phyloP scores from a whole-genome alignment of 2,888 invertebrate genomes.

The Xestia rhomboidea region DNA sequence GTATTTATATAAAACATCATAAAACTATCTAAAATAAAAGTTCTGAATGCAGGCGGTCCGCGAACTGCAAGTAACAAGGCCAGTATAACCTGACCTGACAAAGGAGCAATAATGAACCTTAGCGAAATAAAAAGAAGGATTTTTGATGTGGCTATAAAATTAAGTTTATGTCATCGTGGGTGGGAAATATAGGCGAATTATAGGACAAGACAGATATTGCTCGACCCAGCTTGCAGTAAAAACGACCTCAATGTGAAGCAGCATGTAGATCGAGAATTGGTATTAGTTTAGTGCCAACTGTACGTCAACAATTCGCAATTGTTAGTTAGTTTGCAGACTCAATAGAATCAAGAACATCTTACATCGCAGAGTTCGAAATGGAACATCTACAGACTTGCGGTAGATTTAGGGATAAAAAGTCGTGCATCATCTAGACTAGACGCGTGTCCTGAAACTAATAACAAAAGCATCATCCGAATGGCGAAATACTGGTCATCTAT shows the following conservation, averaged over 20 bases:
- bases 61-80: constrained; percentile 60
- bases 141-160: constrained; percentile 24
- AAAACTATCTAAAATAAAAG: constrained; percentile 68
- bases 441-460: neutral
- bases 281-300: constrained; percentile 56
- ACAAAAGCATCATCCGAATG: neutral
- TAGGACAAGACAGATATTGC: constrained; percentile 74
- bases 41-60: constrained; percentile 55
- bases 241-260: constrained; percentile 75
- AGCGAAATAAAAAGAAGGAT: constrained; percentile 27
- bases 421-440: neutral
- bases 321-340: neutral
- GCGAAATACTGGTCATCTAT: neutral
- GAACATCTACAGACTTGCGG: neutral
- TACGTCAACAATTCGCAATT: constrained; percentile 31
- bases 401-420: neutral
- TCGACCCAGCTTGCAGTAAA: constrained; percentile 73
- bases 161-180: constrained; percentile 60
- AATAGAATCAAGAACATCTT: neutral
- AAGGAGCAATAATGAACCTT: constrained; percentile 50
- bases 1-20: constrained; percentile 66
- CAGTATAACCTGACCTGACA: constrained; percentile 28
- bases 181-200: constrained; percentile 70
- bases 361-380: neutral
- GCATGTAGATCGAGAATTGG: constrained; percentile 68